phyloP scores from a whole-genome alignment of 2,888 invertebrate genomes.

The Lapara coniferarum region DNA sequence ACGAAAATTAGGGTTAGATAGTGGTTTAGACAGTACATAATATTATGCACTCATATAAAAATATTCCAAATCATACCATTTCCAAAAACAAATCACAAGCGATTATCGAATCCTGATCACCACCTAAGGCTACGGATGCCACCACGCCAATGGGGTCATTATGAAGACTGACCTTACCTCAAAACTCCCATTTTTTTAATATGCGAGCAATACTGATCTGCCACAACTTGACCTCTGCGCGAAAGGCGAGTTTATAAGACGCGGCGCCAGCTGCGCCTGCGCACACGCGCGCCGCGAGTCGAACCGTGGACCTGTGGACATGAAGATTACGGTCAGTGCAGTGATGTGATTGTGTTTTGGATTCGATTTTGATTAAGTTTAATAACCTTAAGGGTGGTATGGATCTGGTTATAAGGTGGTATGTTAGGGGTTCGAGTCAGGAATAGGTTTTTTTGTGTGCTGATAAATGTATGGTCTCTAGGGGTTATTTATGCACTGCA shows the following conservation, averaged over 20 bases:
- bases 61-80: too few relatives aligned
- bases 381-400: background rate
- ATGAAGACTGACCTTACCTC: background rate
- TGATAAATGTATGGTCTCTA: too few relatives aligned
- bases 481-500: too few relatives aligned
- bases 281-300: slow-evolving; percentile 16
- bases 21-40: too few relatives aligned
- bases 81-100: too few relatives aligned
- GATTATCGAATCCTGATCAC: too few relatives aligned
- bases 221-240: slow-evolving; percentile 1
- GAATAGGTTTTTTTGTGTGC: too few relatives aligned
- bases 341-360: slow-evolving; percentile 6
- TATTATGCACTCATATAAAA: too few relatives aligned
- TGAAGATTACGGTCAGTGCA: slow-evolving; percentile 26
- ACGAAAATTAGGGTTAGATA: too few relatives aligned
- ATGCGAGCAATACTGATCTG: background rate
- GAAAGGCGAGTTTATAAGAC: slow-evolving; percentile 2
- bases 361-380: background rate
- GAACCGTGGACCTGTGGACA: slow-evolving; percentile 14
- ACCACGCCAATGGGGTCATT: background rate
- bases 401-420: background rate
- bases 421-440: background rate
- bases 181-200: background rate
- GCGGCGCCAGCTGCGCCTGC: background rate
- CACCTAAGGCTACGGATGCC: background rate